Evolutionary conservation across 2,888 invertebrate species (phyloP).

Genomic region (Chrysolina americana): DNA sequence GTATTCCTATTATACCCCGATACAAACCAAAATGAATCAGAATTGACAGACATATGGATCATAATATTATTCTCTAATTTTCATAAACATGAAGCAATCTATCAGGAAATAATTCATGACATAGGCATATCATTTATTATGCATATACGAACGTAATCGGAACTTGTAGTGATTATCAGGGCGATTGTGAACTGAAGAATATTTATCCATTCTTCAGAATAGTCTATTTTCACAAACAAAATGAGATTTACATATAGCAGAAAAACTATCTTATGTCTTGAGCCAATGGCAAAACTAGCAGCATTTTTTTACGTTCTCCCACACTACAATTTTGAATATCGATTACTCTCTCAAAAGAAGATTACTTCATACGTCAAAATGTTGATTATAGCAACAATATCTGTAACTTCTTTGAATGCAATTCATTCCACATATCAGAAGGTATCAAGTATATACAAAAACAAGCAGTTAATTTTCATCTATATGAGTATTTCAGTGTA

Average conservation of each 20-base stretch:
- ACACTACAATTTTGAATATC: constrained; percentile 2
- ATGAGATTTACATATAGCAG: constrained; percentile 11
- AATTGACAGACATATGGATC: too few species aligned
- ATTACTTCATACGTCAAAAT: neutral
- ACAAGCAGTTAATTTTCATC: neutral
- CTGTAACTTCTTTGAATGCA: neutral
- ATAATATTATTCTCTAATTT: too few species aligned
- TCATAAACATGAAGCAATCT: too few species aligned
- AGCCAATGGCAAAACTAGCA: constrained; percentile 17
- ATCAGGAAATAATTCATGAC: too few species aligned
- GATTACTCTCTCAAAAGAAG: neutral
- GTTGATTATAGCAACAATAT: neutral
- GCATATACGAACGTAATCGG: too few species aligned
- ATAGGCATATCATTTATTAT: too few species aligned
- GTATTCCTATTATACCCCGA: too few species aligned
- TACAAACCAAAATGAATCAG: too few species aligned
- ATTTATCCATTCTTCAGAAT: neutral
- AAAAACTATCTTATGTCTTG: neutral
- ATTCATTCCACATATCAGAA: neutral
- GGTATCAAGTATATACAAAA: neutral
- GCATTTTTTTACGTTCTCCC: neutral
- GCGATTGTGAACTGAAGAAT: neutral
- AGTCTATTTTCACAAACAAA: neutral
- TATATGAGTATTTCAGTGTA: neutral
- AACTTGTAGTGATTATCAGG: too few species aligned